Evolutionary conservation across 2,888 invertebrate genomes (phyloP).

Genomic region (Protonemura montana): DNA sequence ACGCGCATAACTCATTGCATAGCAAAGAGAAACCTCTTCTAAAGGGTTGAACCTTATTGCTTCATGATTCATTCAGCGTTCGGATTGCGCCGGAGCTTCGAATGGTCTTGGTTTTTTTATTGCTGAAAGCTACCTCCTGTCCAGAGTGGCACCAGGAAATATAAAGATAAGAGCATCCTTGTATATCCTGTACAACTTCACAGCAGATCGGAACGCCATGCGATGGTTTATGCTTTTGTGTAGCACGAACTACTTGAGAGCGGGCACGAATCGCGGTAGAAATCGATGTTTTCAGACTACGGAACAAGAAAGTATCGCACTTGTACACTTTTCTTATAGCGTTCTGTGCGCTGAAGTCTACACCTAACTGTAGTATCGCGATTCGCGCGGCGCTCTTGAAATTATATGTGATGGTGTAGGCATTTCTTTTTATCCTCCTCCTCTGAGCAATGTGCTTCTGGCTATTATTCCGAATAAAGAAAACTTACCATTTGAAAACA

Average conservation of each 20-base stretch:
- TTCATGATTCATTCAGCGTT: neutral
- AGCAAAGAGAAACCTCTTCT: no score
- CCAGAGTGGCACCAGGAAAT: neutral
- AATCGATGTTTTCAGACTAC: neutral
- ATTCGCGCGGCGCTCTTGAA: neutral
- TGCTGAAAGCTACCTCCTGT: neutral
- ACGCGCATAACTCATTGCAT: no score
- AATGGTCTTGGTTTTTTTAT: neutral
- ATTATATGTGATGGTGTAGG: neutral
- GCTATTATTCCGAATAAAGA: conserved; percentile 2
- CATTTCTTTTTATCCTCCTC: neutral
- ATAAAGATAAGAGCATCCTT: neutral
- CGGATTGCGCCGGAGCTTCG: neutral
- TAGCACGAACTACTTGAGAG: neutral
- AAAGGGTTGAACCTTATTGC: no score
- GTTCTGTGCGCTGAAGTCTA: neutral
- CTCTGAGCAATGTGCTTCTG: neutral
- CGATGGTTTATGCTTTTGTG: neutral
- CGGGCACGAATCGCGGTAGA: neutral
- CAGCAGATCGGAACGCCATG: neutral
- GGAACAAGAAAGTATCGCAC: neutral
- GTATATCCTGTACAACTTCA: no score
- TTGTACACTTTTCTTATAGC: neutral
- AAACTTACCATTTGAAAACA: neutral
- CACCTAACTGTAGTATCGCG: neutral